Percentiles rank a stretch among this genome's conserved stretches.
These are phyloP conservation scores for Pollenia labialis DNA, from an alignment of 2,888 invertebrate genomes.

Conservation along the genomic window DNA sequence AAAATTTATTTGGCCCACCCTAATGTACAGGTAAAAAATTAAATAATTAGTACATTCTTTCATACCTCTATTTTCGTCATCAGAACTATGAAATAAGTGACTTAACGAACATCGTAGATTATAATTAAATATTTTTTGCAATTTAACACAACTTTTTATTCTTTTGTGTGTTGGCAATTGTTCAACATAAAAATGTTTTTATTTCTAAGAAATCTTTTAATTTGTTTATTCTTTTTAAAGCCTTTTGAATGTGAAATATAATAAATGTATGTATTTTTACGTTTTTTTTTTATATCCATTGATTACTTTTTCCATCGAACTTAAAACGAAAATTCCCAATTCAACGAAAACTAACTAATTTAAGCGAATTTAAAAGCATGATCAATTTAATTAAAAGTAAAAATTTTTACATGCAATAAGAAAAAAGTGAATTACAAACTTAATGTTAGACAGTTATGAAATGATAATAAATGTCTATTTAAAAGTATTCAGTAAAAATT, in stretches of 20 bases:
- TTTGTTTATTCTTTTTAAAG: not conserved
- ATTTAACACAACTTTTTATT: not conserved
- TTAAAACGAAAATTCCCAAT: not conserved
- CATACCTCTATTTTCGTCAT: too few species aligned
- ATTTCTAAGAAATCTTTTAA: not conserved
- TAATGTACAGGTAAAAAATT: too few species aligned
- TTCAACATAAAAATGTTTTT: not conserved
- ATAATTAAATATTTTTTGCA: not conserved
- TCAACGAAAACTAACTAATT: not conserved
- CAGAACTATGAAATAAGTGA: too few species aligned
- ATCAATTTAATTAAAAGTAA: conserved; percentile 5
- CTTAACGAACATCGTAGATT: too few species aligned
- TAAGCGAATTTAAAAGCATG: not conserved
- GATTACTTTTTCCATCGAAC: not conserved
- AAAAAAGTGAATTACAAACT: too few species aligned
- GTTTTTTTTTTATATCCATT: not conserved
- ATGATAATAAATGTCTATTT: too few species aligned
- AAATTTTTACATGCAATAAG: not conserved
- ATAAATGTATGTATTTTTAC: not conserved
- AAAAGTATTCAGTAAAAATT: too few species aligned
- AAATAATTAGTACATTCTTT: too few species aligned
- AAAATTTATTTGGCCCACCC: too few species aligned
- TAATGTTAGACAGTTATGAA: too few species aligned
- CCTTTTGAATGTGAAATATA: not conserved
- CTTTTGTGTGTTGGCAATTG: too few species aligned